phyloP scores from a whole-genome alignment of 2,888 invertebrate genomes.

The Camponotus fellah region DNA sequence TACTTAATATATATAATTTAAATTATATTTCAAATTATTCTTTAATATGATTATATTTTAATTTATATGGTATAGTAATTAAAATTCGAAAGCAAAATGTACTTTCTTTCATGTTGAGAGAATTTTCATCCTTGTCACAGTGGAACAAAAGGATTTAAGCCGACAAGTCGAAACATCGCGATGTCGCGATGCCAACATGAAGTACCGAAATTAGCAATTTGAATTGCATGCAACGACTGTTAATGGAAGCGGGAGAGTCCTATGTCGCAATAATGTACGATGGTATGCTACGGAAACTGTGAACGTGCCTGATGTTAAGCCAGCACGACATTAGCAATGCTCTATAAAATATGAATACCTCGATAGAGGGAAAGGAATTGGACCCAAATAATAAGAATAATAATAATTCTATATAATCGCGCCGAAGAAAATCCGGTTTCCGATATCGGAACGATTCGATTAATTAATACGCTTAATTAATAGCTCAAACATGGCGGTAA shows the following conservation, averaged over 20 bases:
- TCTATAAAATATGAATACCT: slow-evolving; percentile 61
- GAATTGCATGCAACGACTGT: slow-evolving; percentile 35
- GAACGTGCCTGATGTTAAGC: slow-evolving; percentile 53
- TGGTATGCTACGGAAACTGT: slow-evolving; percentile 63
- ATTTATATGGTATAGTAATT: neutral
- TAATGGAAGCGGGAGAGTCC: slow-evolving; percentile 35
- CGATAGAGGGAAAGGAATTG: neutral
- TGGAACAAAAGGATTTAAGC: neutral
- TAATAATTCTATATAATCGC: neutral
- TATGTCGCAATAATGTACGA: slow-evolving; percentile 41
- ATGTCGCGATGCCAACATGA: neutral
- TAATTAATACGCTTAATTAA: slow-evolving; percentile 46
- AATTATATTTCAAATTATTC: neutral
- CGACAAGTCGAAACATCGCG: neutral
- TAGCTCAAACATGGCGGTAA: slow-evolving; percentile 13
- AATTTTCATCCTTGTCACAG: neutral
- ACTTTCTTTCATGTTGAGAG: neutral
- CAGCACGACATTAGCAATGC: slow-evolving; percentile 73
- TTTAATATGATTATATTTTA: neutral
- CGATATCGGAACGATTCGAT: slow-evolving; percentile 28
- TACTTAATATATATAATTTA: neutral
- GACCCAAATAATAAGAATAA: slow-evolving; percentile 42
- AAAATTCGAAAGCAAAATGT: neutral
- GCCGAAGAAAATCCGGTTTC: neutral
- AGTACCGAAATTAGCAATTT: slow-evolving; percentile 45